Base-by-base conservation (phyloP, 2,797 vertebrate genomes). In the Pseudochirops corinnae region DNA sequence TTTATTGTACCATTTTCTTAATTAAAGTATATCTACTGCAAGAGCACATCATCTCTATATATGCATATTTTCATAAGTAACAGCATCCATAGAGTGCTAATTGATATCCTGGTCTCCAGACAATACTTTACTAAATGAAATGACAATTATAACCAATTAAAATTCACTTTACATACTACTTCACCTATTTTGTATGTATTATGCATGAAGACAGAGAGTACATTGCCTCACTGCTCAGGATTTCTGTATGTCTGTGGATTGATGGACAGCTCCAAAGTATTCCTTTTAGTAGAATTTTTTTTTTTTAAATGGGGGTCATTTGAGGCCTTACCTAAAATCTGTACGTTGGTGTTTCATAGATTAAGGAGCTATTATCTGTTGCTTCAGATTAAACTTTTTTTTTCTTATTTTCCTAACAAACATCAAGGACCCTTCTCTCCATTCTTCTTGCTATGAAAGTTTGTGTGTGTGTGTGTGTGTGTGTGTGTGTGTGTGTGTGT, bases 141-240 rank as follows among this genome's bases (percentile, higher is more conserved):
- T 99, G 99, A 99, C 99, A 99, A 99, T 99, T 99, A 99, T 98
- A 99, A 98, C 98, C 99, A 99, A 99, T 99, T 99, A 99, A 99
- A 99, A 99, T 99, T 99, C 99, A 99, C 98, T 99, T 99, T 99
- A 98, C 99, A 99, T 99, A 98, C 98, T 98, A 98, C 98, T 99
- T 99, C 98, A 99, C 98, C 99, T 99, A 99, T 99, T 99, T 98
- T 98, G 98, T 98, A 99, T 99, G 99, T 99, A 99, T 99, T 99
- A 99, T 99, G 98, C 99, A 99, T 99, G 98, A 99, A 98, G 98
- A 97, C 95, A 13, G 98, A 99, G 98, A 98, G 98, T 97, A 97
- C 98, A 96, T 98, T 98, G 98, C 98, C 98, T 99, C 97, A 5
- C 98, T 98, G 98, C 98, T 98, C 97, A 93, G 98, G 98, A 98